phyloP scores from a whole-genome alignment of 2,888 invertebrate species.

The Rotaria socialis region DNA sequence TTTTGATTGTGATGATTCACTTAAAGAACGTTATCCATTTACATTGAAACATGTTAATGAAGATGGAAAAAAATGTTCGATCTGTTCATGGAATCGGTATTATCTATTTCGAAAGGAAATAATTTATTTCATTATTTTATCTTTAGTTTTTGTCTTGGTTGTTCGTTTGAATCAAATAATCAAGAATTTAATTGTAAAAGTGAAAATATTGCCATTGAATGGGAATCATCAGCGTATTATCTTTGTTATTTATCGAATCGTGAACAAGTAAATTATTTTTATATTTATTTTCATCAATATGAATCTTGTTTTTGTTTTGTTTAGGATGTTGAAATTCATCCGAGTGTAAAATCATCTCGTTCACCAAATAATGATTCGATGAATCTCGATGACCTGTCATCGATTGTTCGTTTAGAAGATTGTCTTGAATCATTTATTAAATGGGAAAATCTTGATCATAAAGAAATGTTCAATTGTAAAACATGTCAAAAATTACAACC shows the following conservation, averaged over 20 bases:
- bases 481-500: constrained; percentile 73
- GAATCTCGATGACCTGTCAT: not conserved
- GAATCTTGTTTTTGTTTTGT: not conserved
- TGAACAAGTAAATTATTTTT: constrained; percentile 64
- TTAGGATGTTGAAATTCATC: constrained; percentile 27
- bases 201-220: constrained; percentile 74
- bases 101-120: not conserved
- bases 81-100: constrained; percentile 66
- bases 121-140: not conserved
- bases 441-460: constrained; percentile 73
- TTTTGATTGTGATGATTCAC: constrained; percentile 73
- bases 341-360: not conserved
- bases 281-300: too few species aligned
- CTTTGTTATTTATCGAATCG: constrained; percentile 76
- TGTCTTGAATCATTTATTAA: constrained; percentile 75
- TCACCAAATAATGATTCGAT: not conserved
- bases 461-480: constrained; percentile 73
- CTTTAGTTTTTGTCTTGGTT: constrained; percentile 74
- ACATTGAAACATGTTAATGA: constrained; percentile 74
- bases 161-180: constrained; percentile 70
- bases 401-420: constrained; percentile 61
- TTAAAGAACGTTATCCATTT: constrained; percentile 86
- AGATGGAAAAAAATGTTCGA: constrained; percentile 66
- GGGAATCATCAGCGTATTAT: constrained; percentile 89
- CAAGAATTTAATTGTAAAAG: constrained; percentile 56